A percentile compares a stretch with the other conserved stretches of the same genome.
Evolutionary conservation across 2,113 vertebrate species (phyloP).

Genomic region (Pristiophorus japonicus): DNA sequence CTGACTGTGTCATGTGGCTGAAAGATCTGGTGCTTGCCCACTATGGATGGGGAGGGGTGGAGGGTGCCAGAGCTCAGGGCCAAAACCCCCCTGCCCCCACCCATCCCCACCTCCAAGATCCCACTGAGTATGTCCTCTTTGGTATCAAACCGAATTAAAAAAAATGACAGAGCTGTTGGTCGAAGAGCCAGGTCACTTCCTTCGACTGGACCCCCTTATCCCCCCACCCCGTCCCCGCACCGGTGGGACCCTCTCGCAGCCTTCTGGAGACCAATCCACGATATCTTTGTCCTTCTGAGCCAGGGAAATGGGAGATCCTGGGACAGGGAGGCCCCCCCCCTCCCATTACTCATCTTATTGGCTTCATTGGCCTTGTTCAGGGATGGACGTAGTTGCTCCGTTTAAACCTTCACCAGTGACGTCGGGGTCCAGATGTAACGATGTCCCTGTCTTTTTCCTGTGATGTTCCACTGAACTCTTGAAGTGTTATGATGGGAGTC

Average conservation of each 20-base stretch:
- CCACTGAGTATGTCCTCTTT: neutral
- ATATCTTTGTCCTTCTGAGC: neutral
- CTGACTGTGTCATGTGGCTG: neutral
- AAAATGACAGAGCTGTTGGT: no score
- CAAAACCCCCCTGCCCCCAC: no score
- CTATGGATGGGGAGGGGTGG: neutral
- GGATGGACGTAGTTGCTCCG: neutral
- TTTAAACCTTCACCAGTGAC: neutral
- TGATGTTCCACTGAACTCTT: neutral
- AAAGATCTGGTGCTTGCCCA: neutral
- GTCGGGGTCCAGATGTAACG: neutral
- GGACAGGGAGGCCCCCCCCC: no score
- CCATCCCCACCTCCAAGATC: neutral
- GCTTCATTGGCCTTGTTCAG: neutral
- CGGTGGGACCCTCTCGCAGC: no score
- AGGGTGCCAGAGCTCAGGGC: neutral
- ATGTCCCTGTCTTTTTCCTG: neutral
- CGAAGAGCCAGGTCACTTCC: neutral
- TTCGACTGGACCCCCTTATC: neutral
- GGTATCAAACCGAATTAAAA: no score
- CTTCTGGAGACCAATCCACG: neutral
- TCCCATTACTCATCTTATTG: no score
- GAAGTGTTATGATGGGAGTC: neutral
- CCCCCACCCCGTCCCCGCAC: no score
- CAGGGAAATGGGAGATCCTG: neutral